Conservation (phyloP, 2,888 invertebrate genomes). For the Agonum fuliginosum region DNA sequence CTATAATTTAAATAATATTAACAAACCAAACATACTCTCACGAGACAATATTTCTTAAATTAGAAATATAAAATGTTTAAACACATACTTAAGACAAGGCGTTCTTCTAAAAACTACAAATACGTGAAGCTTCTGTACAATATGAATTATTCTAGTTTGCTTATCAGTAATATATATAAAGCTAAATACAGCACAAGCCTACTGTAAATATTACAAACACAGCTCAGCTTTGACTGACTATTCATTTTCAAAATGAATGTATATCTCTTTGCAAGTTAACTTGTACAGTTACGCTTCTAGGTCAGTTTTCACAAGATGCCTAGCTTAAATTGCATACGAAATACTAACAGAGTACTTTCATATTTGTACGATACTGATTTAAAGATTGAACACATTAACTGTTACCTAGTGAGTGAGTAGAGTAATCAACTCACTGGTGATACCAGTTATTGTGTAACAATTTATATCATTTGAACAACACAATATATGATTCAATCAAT, state of each 20-base stretch:
- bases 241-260: conserved; percentile 4
- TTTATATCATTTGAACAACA: too few relatives aligned
- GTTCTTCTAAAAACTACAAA: conserved; percentile 22
- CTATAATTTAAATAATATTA: not conserved
- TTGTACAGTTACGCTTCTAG: conserved; percentile 13
- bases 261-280: not conserved
- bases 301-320: conserved; percentile 23
- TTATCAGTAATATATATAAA: conserved; percentile 1
- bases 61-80: not conserved
- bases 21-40: not conserved
- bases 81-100: conserved; percentile 28
- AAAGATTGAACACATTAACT: too few relatives aligned
- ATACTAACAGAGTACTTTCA: not conserved
- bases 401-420: too few relatives aligned
- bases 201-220: conserved; percentile 36
- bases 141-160: conserved; percentile 3
- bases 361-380: too few relatives aligned
- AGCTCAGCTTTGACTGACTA: conserved; percentile 32
- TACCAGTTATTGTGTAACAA: too few relatives aligned
- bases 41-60: not conserved
- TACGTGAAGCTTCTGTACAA: conserved; percentile 30
- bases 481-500: too few relatives aligned
- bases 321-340: conserved; percentile 1
- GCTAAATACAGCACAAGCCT: conserved; percentile 30
- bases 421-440: too few relatives aligned